Evolutionary conservation across 2,888 invertebrate species (phyloP), one percentile per base, ranked within the genome.

Genomic region (Onchidella celtica): DNA sequence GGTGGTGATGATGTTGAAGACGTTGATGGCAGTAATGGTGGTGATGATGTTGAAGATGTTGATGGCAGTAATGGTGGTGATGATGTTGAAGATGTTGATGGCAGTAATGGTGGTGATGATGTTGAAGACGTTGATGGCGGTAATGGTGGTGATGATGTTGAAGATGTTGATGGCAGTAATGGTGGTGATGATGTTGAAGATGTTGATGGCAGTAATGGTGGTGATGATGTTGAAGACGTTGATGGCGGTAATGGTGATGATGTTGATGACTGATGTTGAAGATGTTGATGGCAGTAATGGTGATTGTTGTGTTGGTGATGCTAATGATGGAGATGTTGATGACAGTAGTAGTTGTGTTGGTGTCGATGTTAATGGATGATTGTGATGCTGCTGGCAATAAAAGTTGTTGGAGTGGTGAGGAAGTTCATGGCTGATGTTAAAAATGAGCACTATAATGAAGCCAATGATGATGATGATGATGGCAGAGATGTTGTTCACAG

Each of bases 341-440:
- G 36, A 69, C 34, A n/a, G n/a, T 27, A 27, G 27, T 68, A 32
- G 29, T 68, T 14, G 29, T 29, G 68, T 9, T 68, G 68, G 27
- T 68, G 68, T 6, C 29, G 68, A n/a, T 68, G 68, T 9, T 68
- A 32, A 34, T 11, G 4, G 3, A 17, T 55, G 38, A 70, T 70
- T 4, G 24, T 14, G 32, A 24, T 70, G 24, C n/a, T 40, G n/a
- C 27, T 70, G 47, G 9, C 47, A 11, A n/a, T 70, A n/a, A 40
- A 47, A 14, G 11, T 24, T 14, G n/a, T 47, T 14, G 55, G 38
- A 11, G 27, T 70, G 70, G 38, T 69, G 38, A 36, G 34, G 69
- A 69, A n/a, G 69, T n/a, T 69, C 38, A 69, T 69, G 69, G 38
- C 21, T 69, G 69, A 69, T 40, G 69, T n/a, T 69, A 38, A 69